Evolutionary conservation across 2,113 vertebrate species (phyloP).

Genomic region (Spea bombifrons): DNA sequence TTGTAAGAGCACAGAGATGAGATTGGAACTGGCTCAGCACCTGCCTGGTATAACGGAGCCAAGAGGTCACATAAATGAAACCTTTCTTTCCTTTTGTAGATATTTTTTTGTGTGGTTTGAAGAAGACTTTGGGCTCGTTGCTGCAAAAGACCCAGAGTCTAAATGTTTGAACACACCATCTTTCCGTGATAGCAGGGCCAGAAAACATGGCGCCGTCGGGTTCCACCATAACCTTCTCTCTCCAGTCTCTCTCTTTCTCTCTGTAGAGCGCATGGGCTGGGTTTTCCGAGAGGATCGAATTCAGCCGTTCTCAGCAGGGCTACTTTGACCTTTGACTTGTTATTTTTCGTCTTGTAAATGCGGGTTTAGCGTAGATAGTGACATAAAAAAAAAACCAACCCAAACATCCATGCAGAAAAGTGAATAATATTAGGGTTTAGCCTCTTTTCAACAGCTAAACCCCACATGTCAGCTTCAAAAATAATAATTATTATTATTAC

Average conservation of each 20-base stretch:
- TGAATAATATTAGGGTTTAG: conserved; percentile 28
- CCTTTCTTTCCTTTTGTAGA: background rate
- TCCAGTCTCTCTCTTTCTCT: conserved; percentile 7
- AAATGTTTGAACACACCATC: too few relatives aligned
- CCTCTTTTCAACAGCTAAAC: conserved; percentile 60
- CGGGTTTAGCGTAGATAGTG: conserved; percentile 71
- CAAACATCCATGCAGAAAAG: conserved; percentile 17
- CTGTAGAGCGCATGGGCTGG: background rate
- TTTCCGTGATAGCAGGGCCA: too few relatives aligned
- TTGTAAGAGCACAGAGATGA: conserved; percentile 35
- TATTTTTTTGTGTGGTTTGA: background rate
- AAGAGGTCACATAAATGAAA: conserved; percentile 11
- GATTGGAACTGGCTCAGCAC: conserved; percentile 21
- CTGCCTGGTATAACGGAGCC: conserved; percentile 29
- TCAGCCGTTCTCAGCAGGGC: conserved; percentile 18
- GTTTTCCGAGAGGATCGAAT: conserved; percentile 18
- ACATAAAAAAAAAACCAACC: conserved; percentile 13
- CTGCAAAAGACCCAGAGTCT: too few relatives aligned
- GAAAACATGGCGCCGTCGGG: too few relatives aligned
- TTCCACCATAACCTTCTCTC: background rate
- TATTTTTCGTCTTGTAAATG: conserved; percentile 63
- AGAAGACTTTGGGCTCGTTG: too few relatives aligned
- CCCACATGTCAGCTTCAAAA: conserved; percentile 79
- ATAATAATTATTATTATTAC: conserved; percentile 61
- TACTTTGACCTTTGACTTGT: conserved; percentile 54